A percentile compares a stretch with the other conserved stretches of the same genome.
Evolutionary conservation across 2,888 invertebrate species (phyloP).

Genomic region (Drosophila melanosoma): DNA sequence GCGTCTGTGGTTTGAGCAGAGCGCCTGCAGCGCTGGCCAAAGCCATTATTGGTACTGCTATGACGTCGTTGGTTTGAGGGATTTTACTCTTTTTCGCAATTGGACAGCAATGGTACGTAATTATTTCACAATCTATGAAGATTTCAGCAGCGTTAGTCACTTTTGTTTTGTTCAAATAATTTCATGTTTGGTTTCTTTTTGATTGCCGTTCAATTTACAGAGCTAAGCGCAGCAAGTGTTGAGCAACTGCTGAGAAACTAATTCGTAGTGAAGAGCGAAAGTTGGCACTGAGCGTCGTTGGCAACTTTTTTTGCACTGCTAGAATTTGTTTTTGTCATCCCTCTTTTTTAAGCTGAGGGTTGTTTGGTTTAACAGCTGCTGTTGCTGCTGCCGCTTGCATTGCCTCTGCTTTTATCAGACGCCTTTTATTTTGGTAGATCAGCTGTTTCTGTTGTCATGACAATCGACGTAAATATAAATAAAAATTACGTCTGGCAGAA

Average conservation of each 20-base stretch:
- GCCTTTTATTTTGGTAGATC: conserved; percentile 23
- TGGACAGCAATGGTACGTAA: conserved; percentile 7
- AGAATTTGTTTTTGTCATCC: conserved; percentile 31
- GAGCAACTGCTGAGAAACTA: conserved; percentile 18
- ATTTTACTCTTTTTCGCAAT: conserved; percentile 2
- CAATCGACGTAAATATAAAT: conserved; percentile 1
- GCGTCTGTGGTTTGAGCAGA: conserved; percentile 86
- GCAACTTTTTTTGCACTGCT: conserved; percentile 48
- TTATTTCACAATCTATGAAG: conserved; percentile 61
- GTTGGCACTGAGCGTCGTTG: conserved; percentile 16
- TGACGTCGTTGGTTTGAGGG: conserved; percentile 23
- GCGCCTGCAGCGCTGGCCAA: conserved; percentile 83
- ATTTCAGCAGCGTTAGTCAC: conserved; percentile 16
- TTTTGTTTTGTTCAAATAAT: conserved; percentile 2
- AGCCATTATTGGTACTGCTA: conserved; percentile 63
- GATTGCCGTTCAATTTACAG: conserved; percentile 6
- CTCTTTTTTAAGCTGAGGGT: conserved; percentile 31
- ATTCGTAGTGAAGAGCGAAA: conserved; percentile 19
- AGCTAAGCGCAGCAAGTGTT: conserved; percentile 8
- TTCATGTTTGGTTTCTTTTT: conserved; percentile 6
- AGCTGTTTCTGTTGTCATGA: conserved; percentile 42
- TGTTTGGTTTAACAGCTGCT: conserved; percentile 49
- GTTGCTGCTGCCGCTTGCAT: conserved; percentile 14
- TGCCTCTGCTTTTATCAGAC: conserved; percentile 19
- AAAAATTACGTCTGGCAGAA: conserved; percentile 4